Conservation (phyloP, 2,888 invertebrate species). For the Pheosia gnoma region DNA sequence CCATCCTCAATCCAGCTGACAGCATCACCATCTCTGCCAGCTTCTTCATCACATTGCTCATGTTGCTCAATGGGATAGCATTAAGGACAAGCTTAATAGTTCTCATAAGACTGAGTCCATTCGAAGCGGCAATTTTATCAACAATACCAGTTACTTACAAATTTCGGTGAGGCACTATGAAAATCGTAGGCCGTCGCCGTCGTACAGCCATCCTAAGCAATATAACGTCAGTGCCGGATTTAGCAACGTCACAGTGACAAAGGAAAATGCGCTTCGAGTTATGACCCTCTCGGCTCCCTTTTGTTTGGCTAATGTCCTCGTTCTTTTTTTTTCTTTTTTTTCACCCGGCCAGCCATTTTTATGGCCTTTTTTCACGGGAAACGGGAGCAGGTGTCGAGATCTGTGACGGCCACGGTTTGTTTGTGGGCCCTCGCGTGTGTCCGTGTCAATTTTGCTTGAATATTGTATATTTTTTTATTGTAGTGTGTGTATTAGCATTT, state of each 20-base stretch:
- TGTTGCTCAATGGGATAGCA: too few species aligned
- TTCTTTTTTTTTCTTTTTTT: conserved; percentile 56
- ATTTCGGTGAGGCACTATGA: too few species aligned
- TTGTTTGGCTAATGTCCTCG: conserved; percentile 73
- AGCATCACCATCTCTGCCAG: too few species aligned
- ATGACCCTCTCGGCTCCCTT: conserved; percentile 74
- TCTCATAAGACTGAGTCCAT: too few species aligned
- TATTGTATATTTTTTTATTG: not conserved
- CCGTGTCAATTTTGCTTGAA: conserved; percentile 50
- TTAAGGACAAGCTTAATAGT: too few species aligned
- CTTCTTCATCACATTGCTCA: too few species aligned
- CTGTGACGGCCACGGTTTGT: conserved; percentile 59
- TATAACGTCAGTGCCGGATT: conserved; percentile 66
- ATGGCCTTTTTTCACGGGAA: conserved; percentile 46
- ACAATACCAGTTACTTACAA: too few species aligned
- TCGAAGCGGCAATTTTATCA: too few species aligned
- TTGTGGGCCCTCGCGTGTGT: conserved; percentile 47
- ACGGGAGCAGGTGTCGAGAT: conserved; percentile 61
- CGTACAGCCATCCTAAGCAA: conserved; percentile 54
- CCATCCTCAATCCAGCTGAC: too few species aligned
- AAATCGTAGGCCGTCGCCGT: not conserved
- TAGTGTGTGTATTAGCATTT: not conserved
- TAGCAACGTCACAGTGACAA: conserved; percentile 72
- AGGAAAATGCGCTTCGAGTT: conserved; percentile 72
- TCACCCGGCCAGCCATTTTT: conserved; percentile 50